Conservation (phyloP, 2,888 invertebrate species). For the Caenorhabditis afra region DNA sequence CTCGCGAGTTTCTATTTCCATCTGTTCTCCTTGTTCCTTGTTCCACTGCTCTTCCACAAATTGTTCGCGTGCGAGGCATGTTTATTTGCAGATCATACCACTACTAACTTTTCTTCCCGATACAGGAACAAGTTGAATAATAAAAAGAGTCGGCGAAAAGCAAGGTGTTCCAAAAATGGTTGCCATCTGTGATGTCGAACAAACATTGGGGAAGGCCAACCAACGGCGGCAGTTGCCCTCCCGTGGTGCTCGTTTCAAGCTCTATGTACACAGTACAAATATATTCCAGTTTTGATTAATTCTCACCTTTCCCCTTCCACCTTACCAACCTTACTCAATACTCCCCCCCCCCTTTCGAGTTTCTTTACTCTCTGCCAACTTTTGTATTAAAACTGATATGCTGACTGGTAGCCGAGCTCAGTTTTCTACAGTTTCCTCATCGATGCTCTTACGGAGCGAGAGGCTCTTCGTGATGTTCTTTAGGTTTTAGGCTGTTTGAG, state of each 20-base stretch:
- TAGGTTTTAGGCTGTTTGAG: conserved; percentile 8
- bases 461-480: conserved; percentile 16
- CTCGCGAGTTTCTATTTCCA: conserved; percentile 38
- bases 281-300: conserved; percentile 65
- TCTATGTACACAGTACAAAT: conserved; percentile 61
- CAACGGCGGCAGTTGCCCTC: background rate
- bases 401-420: background rate
- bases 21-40: conserved; percentile 32
- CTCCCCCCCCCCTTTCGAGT: conserved; percentile 16
- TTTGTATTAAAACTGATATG: conserved; percentile 37
- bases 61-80: conserved; percentile 14
- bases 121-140: background rate
- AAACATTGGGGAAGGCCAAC: conserved; percentile 27
- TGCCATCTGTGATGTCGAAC: conserved; percentile 45
- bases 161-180: conserved; percentile 53
- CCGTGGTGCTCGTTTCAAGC: conserved; percentile 37
- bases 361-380: conserved; percentile 32
- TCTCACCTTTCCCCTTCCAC: conserved; percentile 50
- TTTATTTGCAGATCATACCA: conserved; percentile 56
- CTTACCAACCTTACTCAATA: conserved; percentile 37
- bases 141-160: background rate
- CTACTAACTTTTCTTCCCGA: background rate
- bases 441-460: no score
- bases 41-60: conserved; percentile 38
- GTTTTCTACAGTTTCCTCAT: background rate